phyloP scores from a whole-genome alignment of 2,113 vertebrate species.

The Lagopus leucura region DNA sequence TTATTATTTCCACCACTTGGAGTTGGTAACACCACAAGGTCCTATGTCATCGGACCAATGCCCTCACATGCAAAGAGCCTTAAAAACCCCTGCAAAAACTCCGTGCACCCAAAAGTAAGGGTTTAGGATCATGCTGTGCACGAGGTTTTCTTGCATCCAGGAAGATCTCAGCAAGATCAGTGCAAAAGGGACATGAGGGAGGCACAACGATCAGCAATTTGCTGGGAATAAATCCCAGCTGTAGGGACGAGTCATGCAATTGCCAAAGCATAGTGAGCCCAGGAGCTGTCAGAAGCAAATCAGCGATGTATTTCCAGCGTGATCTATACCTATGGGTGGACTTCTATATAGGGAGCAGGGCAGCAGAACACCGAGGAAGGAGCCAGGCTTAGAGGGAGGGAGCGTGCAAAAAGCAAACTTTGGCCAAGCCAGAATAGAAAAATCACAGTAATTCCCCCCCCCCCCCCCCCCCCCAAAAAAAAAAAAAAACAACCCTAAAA shows the following conservation, averaged over 20 bases:
- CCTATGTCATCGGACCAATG: background rate
- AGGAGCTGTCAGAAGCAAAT: background rate
- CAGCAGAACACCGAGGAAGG: fast-evolving
- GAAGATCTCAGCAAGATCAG: background rate
- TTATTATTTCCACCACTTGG: background rate
- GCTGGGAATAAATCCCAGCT: background rate
- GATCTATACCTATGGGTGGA: background rate
- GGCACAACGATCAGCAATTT: background rate
- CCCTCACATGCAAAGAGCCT: background rate
- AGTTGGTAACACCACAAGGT: background rate
- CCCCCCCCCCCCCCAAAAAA: no score
- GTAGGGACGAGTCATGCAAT: fast-evolving
- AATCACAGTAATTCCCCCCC: background rate
- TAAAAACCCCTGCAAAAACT: background rate
- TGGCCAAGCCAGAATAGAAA: fast-evolving
- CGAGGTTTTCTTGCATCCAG: background rate
- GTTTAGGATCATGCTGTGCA: background rate
- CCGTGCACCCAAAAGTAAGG: background rate
- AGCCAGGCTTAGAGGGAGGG: fast-evolving
- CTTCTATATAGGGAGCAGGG: background rate
- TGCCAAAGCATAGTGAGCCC: background rate
- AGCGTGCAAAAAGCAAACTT: background rate
- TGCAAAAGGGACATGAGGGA: background rate
- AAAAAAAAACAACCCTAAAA: no score
- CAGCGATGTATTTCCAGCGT: background rate